Evolutionary conservation across 37 sponge, comb jelly and placozoan genomes (phyloP).

Genomic region (Haliclona indistincta): DNA sequence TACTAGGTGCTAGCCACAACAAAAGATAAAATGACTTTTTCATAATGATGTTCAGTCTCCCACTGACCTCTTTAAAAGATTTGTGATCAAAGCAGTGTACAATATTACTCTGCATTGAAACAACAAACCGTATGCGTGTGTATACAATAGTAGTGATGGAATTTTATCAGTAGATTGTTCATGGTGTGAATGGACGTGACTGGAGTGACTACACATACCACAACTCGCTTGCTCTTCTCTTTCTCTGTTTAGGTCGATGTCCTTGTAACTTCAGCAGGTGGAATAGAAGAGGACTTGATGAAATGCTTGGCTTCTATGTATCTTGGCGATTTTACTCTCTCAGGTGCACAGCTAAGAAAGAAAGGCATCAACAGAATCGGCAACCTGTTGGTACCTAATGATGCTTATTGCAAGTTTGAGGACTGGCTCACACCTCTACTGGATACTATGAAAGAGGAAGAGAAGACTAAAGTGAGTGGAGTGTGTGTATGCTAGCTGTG

Average conservation of each 20-base stretch:
- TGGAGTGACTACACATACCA: neutral
- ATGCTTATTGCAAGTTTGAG: constrained; percentile 96
- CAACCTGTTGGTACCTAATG: constrained; percentile 92
- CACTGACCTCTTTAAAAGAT: too few species aligned
- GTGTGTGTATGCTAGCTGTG: neutral
- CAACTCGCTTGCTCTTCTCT: too few species aligned
- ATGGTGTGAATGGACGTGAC: neutral
- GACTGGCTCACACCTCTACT: constrained; percentile 93
- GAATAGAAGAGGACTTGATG: constrained; percentile 98
- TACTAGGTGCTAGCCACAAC: too few species aligned
- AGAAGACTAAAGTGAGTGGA: constrained; percentile 62
- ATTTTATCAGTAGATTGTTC: neutral
- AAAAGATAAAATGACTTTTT: too few species aligned
- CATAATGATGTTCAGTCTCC: too few species aligned
- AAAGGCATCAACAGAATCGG: constrained; percentile 96
- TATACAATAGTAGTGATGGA: neutral
- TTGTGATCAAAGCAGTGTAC: too few species aligned
- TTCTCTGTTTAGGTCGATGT: constrained; percentile 77
- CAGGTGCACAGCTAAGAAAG: constrained; percentile 72
- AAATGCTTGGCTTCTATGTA: constrained; percentile 92
- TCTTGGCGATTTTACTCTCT: constrained; percentile 86
- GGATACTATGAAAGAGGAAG: constrained; percentile 81
- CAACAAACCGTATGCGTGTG: neutral
- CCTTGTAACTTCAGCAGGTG: constrained; percentile 95
- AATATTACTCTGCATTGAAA: too few species aligned